Conservation (phyloP, 2,113 vertebrate genomes). For the Glareola pratincola region DNA sequence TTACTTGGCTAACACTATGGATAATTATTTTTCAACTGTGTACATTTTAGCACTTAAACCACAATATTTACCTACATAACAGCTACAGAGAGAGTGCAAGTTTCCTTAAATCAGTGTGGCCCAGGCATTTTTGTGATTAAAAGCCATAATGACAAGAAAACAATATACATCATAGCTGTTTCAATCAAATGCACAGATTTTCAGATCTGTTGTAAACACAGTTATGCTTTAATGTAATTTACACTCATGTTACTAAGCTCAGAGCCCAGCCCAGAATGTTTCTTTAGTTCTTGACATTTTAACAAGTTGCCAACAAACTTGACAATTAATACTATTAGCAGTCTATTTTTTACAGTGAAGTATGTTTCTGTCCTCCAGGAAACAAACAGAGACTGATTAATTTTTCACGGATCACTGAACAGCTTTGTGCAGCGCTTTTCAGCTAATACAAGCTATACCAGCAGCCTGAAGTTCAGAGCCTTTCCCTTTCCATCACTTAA, state of each 20-base stretch:
- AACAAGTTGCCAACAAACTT: not conserved
- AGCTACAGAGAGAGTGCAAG: not conserved
- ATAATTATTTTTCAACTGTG: slow-evolving; percentile 57
- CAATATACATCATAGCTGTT: not conserved
- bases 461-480: not conserved
- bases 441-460: not conserved
- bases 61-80: slow-evolving; percentile 45
- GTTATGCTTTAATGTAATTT: not conserved
- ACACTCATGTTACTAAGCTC: not conserved
- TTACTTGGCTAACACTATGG: slow-evolving; percentile 21
- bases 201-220: not conserved
- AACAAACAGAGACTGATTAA: not conserved
- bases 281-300: not conserved
- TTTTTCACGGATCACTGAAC: rapidly evolving
- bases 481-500: not conserved
- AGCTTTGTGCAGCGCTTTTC: not conserved
- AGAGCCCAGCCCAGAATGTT: not conserved
- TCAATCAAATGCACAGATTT: not conserved
- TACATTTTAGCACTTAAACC: slow-evolving; percentile 57
- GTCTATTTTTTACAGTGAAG: not conserved
- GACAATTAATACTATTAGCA: not conserved
- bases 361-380: not conserved
- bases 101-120: not conserved
- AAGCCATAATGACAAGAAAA: not conserved
- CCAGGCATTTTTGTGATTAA: not conserved